Evolutionary conservation across 1,140 invertebrate species (phyloP).

Genomic region (Papilio polytes): DNA sequence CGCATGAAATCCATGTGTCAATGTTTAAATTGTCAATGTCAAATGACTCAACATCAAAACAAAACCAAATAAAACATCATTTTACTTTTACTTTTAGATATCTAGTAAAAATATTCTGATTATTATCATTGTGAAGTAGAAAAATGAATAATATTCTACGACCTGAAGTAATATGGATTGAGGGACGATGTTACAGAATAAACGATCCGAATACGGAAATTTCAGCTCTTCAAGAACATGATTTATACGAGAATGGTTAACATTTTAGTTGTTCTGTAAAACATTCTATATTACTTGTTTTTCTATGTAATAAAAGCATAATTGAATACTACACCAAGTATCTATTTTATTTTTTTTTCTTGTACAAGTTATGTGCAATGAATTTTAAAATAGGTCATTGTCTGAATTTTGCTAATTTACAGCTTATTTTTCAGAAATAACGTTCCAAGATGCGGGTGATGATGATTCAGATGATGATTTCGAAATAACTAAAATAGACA

Average conservation of each 20-base stretch:
- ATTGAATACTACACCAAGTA: background rate
- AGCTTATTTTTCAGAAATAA: constrained; percentile 55
- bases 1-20: no score
- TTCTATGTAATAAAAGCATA: background rate
- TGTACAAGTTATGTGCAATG: background rate
- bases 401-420: background rate
- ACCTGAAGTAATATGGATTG: constrained; percentile 83
- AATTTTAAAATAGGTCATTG: background rate
- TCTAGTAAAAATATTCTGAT: no score
- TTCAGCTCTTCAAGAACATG: constrained; percentile 69
- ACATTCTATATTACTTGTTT: background rate
- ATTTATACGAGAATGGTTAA: constrained; percentile 76
- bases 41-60: no score
- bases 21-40: background rate
- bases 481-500: constrained; percentile 61
- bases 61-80: no score
- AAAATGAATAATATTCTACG: constrained; percentile 64
- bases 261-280: background rate
- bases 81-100: no score
- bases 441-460: constrained; percentile 55
- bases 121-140: background rate
- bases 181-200: constrained; percentile 84
- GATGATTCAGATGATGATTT: constrained; percentile 60
- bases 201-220: constrained; percentile 66
- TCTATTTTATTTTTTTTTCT: no score